Base-by-base conservation (phyloP, 2,797 vertebrate genomes). In the Gobio occitaniae region DNA sequence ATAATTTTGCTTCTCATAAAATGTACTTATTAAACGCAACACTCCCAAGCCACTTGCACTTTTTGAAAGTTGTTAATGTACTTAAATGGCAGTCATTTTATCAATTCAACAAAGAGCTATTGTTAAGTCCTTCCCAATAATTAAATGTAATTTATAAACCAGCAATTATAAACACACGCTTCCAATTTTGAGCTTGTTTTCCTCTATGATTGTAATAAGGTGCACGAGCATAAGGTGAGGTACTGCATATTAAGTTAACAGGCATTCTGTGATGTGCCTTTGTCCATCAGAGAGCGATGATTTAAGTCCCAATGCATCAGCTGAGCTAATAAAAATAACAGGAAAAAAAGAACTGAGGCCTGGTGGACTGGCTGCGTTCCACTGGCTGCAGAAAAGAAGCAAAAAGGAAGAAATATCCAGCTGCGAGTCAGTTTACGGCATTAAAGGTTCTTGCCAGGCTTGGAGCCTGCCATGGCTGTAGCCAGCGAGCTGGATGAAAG, bases 291-390 rank as follows among this genome's bases (percentile, higher is more conserved):
- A 50, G 5, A 85, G 82, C 83, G 84, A 92, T 93, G 86, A 91
- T 92, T 93, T 92, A 91, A 93, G 91, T 91, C 93, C 91, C 93
- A 65, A 29, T 86, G 89, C 74, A 89, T 86, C 92, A 92, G 91
- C 92, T 91, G 89, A 92, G 86, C 92, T 94, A 91, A 92, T 94
- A 94, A 94, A 94, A 93, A 93, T 92, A 93, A 92, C 92, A 92
- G 89, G 11, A 79, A 68, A 50, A 76, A 83, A 77, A 82, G 69
- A 88, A 91, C 87, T 87, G 87, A 90, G 89, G 88, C 87, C 32
- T 83, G 41, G 83, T 87, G 90, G 89, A 86, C 80, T 89, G 91
- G 92, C 90, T 38, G 88, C 72, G 21, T 38, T 91, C 92, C 91
- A 90, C 86, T 75, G 69, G 90, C 90, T 90, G 70, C 61, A 78